Base-by-base conservation (phyloP, 2,888 invertebrate species). In the Pemphredon lugubris region DNA sequence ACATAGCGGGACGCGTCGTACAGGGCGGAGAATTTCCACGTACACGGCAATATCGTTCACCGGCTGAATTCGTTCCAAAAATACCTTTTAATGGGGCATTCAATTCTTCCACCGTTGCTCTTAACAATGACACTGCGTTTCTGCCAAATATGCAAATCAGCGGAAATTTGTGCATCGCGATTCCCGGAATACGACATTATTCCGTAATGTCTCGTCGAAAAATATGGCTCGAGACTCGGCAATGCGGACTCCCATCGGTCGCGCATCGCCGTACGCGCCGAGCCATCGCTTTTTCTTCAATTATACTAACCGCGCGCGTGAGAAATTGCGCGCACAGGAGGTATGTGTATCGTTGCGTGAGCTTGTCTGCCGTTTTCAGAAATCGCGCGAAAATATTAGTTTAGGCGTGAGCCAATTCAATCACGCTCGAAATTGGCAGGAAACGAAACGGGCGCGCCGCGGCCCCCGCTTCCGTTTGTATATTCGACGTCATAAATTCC, bases 121-220 rank as follows among this genome's bases (percentile, higher is more conserved):
- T 60, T 54, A 30, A 68, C 68, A 69, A 68, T 39, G 42, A 54
- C 32, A 14, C 20, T 45, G 32, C 13, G 23, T 4, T n/a, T 5
- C 7, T 54, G 69, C 69, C 69, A 70, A 59, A 21, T 68, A 68
- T 70, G 69, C 48, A 68, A 50, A 60, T 68, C 59, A 21, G 1
- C 40, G 7, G 7, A 51, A 18, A 48, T 58, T 55, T 65, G 51
- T 34, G 26, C 2, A 21, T 6, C 51, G 14, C 23, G 34, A 23
- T 37, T 47, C n/a, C n/a, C n/a, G 5, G 14, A 5, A 1, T 1
- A 14, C 26, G 14, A 11, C 21, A 21, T n/a, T 9, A 6, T 34
- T 14, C 34, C 65, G 65, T 40, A 57, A 68, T 30, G 50, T 66
- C 44, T 16, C 23, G 37, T 13, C 37, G n/a, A 4, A n/a, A 37